Evolutionary conservation across 2,113 vertebrate genomes (phyloP).

Genomic region (Nothobranchius kuhntae): DNA sequence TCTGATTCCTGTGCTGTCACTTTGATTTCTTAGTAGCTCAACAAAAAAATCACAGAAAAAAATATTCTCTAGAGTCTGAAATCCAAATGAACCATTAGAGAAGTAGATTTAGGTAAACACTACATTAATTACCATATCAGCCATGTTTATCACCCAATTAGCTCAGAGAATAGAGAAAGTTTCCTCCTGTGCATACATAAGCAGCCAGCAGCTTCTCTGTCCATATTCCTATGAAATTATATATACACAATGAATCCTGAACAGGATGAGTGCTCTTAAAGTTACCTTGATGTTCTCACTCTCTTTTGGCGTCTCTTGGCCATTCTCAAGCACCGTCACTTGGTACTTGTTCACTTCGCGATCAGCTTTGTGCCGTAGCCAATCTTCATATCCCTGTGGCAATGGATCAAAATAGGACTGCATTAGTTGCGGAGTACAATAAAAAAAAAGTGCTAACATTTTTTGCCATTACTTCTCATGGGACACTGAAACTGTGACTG

Average conservation of each 20-base stretch:
- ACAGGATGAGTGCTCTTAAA: conserved; percentile 17
- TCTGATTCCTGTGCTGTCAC: no score
- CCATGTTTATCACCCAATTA: no score
- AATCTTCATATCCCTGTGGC: conserved; percentile 95
- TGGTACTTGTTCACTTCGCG: conserved; percentile 94
- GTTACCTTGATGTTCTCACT: conserved; percentile 95
- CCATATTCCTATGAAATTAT: not conserved
- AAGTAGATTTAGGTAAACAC: no score
- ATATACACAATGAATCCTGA: conserved; percentile 3
- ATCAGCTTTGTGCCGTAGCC: conserved; percentile 96
- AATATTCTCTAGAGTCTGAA: no score
- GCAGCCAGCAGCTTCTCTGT: no score
- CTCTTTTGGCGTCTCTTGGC: conserved; percentile 82
- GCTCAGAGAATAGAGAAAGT: no score
- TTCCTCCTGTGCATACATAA: no score
- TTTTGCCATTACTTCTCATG: not conserved
- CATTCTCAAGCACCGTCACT: conserved; percentile 88
- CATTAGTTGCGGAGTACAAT: conserved; percentile 20
- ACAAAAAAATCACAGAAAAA: no score
- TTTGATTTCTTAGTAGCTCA: no score
- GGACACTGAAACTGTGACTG: conserved; percentile 14
- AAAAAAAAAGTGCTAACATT: conserved; percentile 23
- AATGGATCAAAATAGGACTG: conserved; percentile 27
- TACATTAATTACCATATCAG: no score
- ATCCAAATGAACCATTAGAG: no score